phyloP scores from a whole-genome alignment of 2,113 vertebrate species.

The Oncorhynchus tshawytscha region DNA sequence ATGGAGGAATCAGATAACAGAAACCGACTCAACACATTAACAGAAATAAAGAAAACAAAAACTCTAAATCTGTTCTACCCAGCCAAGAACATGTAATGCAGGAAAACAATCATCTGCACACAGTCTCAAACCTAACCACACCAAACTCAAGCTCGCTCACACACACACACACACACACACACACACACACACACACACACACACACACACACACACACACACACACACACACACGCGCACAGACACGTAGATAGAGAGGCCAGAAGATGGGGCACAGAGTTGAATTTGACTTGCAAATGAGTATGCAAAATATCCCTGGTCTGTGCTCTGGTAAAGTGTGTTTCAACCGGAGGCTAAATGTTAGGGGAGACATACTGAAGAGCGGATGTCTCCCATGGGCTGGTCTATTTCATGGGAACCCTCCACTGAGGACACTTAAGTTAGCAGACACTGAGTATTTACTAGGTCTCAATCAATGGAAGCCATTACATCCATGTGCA shows the following conservation, averaged over 20 bases:
- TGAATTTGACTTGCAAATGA: constrained; percentile 87
- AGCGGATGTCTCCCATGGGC: not conserved
- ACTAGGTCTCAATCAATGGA: not conserved
- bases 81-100: not conserved
- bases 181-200: not conserved
- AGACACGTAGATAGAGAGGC: not conserved
- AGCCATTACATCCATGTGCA: not conserved
- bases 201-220: not conserved
- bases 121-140: constrained; percentile 3
- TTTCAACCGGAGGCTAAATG: constrained; percentile 30
- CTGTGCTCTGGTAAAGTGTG: constrained; percentile 33
- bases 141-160: not conserved
- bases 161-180: too few relatives aligned
- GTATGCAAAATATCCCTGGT: constrained; percentile 77
- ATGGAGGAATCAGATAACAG: not conserved
- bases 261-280: constrained; percentile 15
- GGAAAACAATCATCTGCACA: not conserved
- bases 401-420: not conserved
- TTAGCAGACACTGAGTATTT: not conserved
- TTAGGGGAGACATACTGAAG: not conserved
- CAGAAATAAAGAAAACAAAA: not conserved
- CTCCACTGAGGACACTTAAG: not conserved
- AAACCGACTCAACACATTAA: not conserved
- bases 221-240: not conserved
- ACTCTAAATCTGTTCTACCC: constrained; percentile 9